Conservation (phyloP, 2,888 invertebrate genomes). For the Lottia gigantea region DNA sequence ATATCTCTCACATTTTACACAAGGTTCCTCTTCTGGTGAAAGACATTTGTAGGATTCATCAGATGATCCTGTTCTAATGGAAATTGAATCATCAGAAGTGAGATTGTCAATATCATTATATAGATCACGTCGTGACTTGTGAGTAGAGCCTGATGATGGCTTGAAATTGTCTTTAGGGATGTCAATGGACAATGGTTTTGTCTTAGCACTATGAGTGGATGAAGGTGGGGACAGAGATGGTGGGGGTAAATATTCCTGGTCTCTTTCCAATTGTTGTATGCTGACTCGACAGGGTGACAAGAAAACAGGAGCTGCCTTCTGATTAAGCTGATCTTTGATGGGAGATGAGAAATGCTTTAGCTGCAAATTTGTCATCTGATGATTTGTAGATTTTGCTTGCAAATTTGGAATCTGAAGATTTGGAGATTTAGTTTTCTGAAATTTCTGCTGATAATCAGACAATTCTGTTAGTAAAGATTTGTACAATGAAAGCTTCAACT, state of each 20-base stretch:
- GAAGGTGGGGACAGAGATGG: neutral
- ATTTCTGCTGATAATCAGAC: slow-evolving; percentile 22
- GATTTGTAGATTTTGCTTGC: slow-evolving; percentile 40
- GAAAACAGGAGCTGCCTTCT: neutral
- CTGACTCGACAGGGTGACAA: neutral
- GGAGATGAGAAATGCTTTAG: neutral
- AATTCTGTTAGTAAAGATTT: slow-evolving; percentile 47
- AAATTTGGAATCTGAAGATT: slow-evolving; percentile 19
- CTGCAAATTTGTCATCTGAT: neutral
- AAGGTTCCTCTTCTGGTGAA: neutral
- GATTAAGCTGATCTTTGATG: neutral
- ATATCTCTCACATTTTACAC: neutral
- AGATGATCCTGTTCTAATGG: slow-evolving; percentile 41
- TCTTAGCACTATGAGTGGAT: neutral
- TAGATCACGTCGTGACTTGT: neutral
- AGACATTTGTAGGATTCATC: slow-evolving; percentile 35
- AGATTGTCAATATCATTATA: neutral
- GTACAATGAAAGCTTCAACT: slow-evolving; percentile 47
- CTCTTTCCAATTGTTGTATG: neutral
- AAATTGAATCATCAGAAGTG: slow-evolving; percentile 36
- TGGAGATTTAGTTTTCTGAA: slow-evolving; percentile 3
- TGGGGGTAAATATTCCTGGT: neutral
- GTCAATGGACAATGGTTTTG: neutral
- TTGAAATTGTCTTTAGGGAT: neutral
- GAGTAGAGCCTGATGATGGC: neutral